Evolutionary conservation across 2,113 vertebrate species (phyloP), one percentile per base, ranked within the genome.

Genomic region (Nesogale talazaci): DNA sequence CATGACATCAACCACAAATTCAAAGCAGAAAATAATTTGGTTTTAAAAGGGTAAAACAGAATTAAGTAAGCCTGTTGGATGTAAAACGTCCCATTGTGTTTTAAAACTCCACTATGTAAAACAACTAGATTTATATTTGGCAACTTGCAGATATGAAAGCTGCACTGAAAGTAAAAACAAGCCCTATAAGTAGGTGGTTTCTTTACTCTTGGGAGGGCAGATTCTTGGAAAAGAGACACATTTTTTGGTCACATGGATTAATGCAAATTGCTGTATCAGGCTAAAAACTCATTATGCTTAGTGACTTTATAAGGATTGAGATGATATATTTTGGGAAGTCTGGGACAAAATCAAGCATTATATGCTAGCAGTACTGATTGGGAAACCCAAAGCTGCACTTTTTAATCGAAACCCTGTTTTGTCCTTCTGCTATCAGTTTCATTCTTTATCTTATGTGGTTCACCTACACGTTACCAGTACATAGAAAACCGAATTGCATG

Each of bases 221-320:
- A 74, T 88, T 94, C 61, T 89, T 83, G 81, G 52, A 86, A 91
- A 94, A 87, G 27, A 80, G 93, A 84, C 61, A 70, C 38, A 81
- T 87, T 81, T 90, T 46, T 11, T 67, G 20, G 74, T 88, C 88
- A 94, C 38, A 78, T 89, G 82, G 76, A 78, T 93, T 86, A 86
- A 76, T 91, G 57, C 8, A 85, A 65, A 82, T 88, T 94, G 82
- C 85, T 93, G 82, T 36, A 89, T 96, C 88, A 94, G 29, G 82
- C 42, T 87, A 89, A 94, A 92, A 91, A 67, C 89, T 20, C 34
- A 38, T 89, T 82, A 56, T 57, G 38, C 78, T 91, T 56, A 89
- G 61, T 92, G 89, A 82, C 61, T 95, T 46, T 52, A 87, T 94
- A 93, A 95, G 74, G 90, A 94, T 77, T 83, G 75, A 86, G 52